Conservation (phyloP, 2,888 invertebrate species). For the Isoperla grammatica region DNA sequence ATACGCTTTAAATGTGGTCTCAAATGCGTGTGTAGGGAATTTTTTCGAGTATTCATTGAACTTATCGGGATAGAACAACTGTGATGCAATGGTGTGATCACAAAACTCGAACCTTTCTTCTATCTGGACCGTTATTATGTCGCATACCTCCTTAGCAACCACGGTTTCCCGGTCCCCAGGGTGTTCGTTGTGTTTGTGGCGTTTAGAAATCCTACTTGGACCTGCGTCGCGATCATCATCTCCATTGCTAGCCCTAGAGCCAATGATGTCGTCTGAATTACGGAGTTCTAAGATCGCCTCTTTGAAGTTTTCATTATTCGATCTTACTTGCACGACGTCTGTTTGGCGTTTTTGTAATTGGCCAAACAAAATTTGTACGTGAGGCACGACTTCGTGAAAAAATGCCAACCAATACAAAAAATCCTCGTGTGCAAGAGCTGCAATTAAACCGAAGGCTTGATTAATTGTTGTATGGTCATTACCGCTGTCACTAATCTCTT, state of each 20-base stretch:
- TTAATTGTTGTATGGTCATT: slow-evolving; percentile 23
- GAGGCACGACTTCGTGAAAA: slow-evolving; percentile 35
- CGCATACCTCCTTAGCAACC: slow-evolving; percentile 35
- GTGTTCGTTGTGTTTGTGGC: not conserved
- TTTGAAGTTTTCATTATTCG: slow-evolving; percentile 25
- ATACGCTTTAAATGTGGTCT: slow-evolving; percentile 30
- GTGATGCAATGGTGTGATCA: slow-evolving; percentile 33
- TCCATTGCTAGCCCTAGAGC: not conserved
- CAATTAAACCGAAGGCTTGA: slow-evolving; percentile 5
- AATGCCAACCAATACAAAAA: slow-evolving; percentile 36
- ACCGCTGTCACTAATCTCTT: slow-evolving; percentile 30
- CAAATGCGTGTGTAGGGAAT: too few species aligned
- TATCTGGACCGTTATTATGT: slow-evolving; percentile 33
- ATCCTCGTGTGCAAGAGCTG: not conserved
- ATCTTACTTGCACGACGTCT: slow-evolving; percentile 16
- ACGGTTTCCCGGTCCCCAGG: slow-evolving; percentile 11
- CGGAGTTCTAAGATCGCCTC: slow-evolving; percentile 20
- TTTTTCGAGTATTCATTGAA: slow-evolving; percentile 27
- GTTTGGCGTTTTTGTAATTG: slow-evolving; percentile 29
- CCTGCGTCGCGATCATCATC: too few species aligned
- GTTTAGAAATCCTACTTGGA: not conserved
- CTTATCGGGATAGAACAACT: slow-evolving; percentile 34
- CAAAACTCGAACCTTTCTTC: slow-evolving; percentile 34
- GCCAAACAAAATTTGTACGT: slow-evolving; percentile 33
- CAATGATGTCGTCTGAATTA: not conserved